A percentile compares a stretch with the other conserved stretches of the same genome.
phyloP scores from a whole-genome alignment of 2,113 vertebrate genomes.

The Pagrus major region DNA sequence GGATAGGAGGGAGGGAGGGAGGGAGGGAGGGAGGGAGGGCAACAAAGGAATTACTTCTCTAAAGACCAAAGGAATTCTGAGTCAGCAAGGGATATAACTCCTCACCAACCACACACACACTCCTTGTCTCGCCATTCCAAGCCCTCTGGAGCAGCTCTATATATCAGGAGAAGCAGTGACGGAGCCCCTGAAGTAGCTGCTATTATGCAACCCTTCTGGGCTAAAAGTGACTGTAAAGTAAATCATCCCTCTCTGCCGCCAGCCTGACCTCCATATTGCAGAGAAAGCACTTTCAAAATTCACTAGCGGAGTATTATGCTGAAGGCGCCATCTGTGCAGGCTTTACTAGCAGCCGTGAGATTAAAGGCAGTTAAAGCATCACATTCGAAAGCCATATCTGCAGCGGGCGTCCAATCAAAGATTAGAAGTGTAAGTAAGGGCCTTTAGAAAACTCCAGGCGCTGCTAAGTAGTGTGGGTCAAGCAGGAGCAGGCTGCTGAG shows the following conservation, averaged over 20 bases:
- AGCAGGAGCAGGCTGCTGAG: slow-evolving; percentile 19
- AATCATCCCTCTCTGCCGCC: slow-evolving; percentile 74
- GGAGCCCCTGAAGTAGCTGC: slow-evolving; percentile 67
- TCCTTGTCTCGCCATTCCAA: slow-evolving; percentile 53
- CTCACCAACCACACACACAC: slow-evolving; percentile 35
- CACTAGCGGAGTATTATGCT: slow-evolving; percentile 69
- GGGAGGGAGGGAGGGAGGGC: slow-evolving; percentile 57
- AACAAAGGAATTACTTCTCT: slow-evolving; percentile 67
- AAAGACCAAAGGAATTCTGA: slow-evolving; percentile 74
- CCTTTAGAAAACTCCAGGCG: slow-evolving; percentile 2
- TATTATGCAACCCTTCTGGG: slow-evolving; percentile 77
- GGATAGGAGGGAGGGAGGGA: slow-evolving; percentile 43
- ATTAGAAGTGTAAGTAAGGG: slow-evolving; percentile 15
- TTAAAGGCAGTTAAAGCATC: slow-evolving; percentile 75
- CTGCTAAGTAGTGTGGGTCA: slow-evolving; percentile 27
- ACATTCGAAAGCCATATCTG: slow-evolving; percentile 50
- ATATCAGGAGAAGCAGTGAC: slow-evolving; percentile 64
- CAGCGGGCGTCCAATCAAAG: slow-evolving; percentile 44
- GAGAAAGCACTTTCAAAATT: slow-evolving; percentile 75
- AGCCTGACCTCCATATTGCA: slow-evolving; percentile 78
- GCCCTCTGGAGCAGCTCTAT: slow-evolving; percentile 43
- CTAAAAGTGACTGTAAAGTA: slow-evolving; percentile 77
- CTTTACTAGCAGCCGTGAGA: slow-evolving; percentile 70
- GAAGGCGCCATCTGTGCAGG: slow-evolving; percentile 77
- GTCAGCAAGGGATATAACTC: slow-evolving; percentile 72